phyloP scores from a whole-genome alignment of 2,113 vertebrate genomes.

The Panthera leo region DNA sequence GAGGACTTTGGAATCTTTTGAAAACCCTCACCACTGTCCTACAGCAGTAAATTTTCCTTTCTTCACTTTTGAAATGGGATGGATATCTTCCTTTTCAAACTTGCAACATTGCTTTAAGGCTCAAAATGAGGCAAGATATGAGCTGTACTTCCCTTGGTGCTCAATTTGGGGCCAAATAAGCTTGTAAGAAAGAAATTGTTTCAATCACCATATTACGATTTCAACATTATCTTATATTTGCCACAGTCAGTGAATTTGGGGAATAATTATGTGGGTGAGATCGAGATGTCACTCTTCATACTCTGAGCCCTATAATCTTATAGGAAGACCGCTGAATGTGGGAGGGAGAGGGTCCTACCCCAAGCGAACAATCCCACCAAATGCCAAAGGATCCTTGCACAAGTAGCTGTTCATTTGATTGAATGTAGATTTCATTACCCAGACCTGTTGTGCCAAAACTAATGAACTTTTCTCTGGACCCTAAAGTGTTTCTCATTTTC shows the following conservation, averaged over 20 bases:
- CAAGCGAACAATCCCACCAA: neutral
- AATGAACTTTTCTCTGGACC: constrained; percentile 27
- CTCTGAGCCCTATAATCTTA: neutral
- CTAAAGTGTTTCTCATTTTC: constrained; percentile 67
- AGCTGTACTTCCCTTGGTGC: neutral
- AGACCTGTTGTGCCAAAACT: constrained; percentile 5
- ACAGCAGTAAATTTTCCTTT: neutral
- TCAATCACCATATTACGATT: neutral
- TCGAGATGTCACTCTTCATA: neutral
- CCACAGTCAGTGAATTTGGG: neutral
- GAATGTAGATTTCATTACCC: neutral
- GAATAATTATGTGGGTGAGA: neutral
- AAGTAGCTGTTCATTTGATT: neutral
- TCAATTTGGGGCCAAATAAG: neutral
- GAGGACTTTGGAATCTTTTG: neutral
- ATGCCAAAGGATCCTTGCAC: neutral
- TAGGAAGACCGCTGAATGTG: neutral
- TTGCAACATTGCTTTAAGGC: neutral
- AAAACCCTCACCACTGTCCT: neutral
- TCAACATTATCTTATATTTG: neutral
- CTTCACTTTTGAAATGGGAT: neutral
- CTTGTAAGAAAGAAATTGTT: neutral
- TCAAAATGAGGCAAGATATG: neutral
- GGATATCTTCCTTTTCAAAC: neutral
- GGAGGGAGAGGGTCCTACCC: neutral